Percentiles rank a stretch among this genome's conserved stretches.
Conservation (phyloP, 2,113 vertebrate species). For the Chlamydotis undulata region DNA sequence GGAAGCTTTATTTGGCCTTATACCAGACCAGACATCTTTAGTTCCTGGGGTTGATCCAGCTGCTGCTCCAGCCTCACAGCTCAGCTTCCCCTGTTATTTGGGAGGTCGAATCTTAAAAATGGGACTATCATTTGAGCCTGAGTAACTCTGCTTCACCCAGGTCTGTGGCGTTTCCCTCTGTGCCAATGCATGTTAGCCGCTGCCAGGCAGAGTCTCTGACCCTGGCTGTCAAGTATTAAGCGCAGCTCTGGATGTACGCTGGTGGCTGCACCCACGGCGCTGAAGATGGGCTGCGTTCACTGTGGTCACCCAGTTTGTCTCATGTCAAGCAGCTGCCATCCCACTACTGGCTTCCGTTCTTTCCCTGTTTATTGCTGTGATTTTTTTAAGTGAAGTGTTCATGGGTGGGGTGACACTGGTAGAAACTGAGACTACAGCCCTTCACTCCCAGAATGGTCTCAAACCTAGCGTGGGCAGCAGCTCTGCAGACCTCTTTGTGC, state of each 20-base stretch:
- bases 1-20: constrained; percentile 46
- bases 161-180: neutral
- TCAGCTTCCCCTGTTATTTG: neutral
- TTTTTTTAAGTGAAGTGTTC: neutral
- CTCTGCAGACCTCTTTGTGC: neutral
- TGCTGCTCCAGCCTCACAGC: neutral
- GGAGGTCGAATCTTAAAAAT: neutral
- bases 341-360: neutral
- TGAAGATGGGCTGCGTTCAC: neutral
- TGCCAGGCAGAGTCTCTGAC: neutral
- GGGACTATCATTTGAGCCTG: neutral
- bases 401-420: neutral
- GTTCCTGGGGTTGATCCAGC: neutral
- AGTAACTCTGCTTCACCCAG: neutral
- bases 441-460: neutral
- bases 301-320: neutral
- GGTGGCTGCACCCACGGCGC: fast-evolving
- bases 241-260: fast-evolving
- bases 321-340: neutral
- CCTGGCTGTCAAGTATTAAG: neutral
- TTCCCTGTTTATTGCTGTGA: neutral
- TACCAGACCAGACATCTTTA: constrained; percentile 50
- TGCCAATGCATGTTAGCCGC: neutral
- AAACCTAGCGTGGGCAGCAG: neutral
- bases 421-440: neutral